These are phyloP conservation scores for Gorsachius goisagi DNA, from an alignment of 2,113 vertebrate species.

Conservation along the genomic window DNA sequence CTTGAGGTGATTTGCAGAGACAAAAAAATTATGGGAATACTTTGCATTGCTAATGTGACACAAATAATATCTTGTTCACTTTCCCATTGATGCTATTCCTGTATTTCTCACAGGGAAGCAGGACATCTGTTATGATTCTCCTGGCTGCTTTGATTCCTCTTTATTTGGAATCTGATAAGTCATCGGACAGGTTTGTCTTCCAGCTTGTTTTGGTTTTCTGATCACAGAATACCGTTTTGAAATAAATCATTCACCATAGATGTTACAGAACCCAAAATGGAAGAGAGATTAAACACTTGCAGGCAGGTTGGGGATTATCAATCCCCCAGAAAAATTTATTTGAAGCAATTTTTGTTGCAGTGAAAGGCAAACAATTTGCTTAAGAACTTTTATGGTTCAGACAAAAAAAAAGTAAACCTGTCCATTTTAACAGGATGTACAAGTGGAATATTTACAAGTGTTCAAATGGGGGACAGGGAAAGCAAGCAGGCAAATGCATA, in stretches of 20 bases:
- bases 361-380: not conserved
- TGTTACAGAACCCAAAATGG: not conserved
- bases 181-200: not conserved
- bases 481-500: not conserved
- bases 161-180: not conserved
- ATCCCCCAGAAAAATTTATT: not conserved
- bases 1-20: not conserved
- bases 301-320: not conserved
- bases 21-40: not conserved
- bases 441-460: not conserved
- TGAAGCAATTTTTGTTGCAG: not conserved
- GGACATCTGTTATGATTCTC: not conserved
- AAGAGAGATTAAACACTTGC: not conserved
- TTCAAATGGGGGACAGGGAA: not conserved
- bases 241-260: not conserved
- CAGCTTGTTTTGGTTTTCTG: not conserved
- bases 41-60: not conserved
- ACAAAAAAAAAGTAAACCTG: not conserved
- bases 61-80: not conserved
- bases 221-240: not conserved
- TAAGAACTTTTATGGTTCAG: not conserved
- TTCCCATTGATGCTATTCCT: not conserved
- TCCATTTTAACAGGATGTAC: not conserved
- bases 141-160: not conserved
- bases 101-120: not conserved